Evolutionary conservation across 2,888 invertebrate species (phyloP).

Genomic region (Zygogramma bicolorata): DNA sequence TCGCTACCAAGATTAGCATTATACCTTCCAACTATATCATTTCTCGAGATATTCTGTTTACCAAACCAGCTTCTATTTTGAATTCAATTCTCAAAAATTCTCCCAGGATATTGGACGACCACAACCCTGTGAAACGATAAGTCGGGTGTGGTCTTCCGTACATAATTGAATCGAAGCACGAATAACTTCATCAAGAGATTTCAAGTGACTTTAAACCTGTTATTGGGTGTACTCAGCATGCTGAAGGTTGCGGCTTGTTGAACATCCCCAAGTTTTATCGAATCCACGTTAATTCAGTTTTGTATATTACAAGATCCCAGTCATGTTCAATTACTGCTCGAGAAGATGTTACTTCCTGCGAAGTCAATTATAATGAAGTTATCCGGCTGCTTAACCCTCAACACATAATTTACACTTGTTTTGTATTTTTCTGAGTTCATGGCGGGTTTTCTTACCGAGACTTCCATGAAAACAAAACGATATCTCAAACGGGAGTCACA

Average conservation of each 20-base stretch:
- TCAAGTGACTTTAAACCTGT: neutral
- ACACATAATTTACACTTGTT: neutral
- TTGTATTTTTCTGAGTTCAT: no score
- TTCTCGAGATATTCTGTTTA: no score
- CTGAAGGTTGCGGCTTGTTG: neutral
- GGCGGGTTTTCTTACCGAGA: no score
- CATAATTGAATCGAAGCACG: neutral
- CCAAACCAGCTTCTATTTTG: no score
- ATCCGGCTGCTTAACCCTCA: neutral
- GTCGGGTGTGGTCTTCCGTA: neutral
- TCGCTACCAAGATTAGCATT: no score
- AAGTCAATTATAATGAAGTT: neutral
- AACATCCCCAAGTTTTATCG: neutral
- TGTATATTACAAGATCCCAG: neutral
- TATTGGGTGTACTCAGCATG: neutral
- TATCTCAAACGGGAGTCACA: no score
- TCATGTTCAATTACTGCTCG: neutral
- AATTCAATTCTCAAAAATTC: no score
- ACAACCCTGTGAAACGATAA: neutral
- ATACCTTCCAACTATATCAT: no score
- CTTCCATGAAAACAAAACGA: no score
- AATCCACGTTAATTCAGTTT: neutral
- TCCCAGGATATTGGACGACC: no score
- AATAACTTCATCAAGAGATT: neutral
- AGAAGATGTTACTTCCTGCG: neutral